Conservation (phyloP, 1,140 invertebrate genomes). For the Dendrolimus kikuchii region DNA sequence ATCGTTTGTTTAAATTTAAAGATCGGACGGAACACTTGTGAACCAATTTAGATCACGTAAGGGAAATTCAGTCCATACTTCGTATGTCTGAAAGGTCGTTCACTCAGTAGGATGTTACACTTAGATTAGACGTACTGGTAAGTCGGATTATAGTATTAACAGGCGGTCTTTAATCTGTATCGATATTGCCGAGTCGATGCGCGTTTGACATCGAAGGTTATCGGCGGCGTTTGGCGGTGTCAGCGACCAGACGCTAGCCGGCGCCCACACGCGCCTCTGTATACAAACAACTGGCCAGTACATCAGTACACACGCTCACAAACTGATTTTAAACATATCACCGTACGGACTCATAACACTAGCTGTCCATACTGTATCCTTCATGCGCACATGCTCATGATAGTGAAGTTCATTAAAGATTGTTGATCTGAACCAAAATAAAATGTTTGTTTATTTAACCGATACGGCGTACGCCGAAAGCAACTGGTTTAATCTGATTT, state of each 20-base stretch:
- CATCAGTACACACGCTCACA: constrained; percentile 38
- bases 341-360: constrained; percentile 7
- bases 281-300: constrained; percentile 48
- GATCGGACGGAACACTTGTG: too few relatives aligned
- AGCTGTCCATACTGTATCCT: constrained; percentile 10
- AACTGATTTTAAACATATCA: not conserved
- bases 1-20: too few relatives aligned
- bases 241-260: constrained; percentile 54
- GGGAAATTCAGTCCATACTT: too few relatives aligned
- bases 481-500: not conserved
- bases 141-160: too few relatives aligned
- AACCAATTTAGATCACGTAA: too few relatives aligned
- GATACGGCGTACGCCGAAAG: not conserved
- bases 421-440: constrained; percentile 25
- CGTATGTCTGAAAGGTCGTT: too few relatives aligned
- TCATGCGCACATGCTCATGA: constrained; percentile 25
- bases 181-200: constrained; percentile 30
- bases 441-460: constrained; percentile 6
- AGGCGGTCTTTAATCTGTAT: not conserved
- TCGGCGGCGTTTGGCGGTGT: constrained; percentile 62
- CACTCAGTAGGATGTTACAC: too few relatives aligned
- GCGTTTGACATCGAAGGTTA: constrained; percentile 66
- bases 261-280: constrained; percentile 58
- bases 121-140: too few relatives aligned
- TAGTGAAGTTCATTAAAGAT: constrained; percentile 31